Conservation (phyloP, 2,888 invertebrate species). For the Cancer borealis region DNA sequence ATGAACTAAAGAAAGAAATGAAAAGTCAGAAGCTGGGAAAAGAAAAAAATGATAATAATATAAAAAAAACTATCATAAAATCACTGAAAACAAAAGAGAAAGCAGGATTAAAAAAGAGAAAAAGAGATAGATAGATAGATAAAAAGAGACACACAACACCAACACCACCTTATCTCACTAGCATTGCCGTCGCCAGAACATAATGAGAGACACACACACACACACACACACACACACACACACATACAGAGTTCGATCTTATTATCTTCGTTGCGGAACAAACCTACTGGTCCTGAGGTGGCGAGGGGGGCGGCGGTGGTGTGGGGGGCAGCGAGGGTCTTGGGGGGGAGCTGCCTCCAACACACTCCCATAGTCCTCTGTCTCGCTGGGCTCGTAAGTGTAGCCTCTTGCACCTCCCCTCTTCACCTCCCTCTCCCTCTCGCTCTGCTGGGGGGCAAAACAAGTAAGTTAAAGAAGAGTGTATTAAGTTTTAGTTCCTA, state of each 20-base stretch:
- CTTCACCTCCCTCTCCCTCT: conserved; percentile 41
- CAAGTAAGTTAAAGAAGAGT: too few relatives aligned
- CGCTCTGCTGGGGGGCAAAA: background rate
- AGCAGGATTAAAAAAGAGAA: background rate
- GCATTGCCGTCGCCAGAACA: background rate
- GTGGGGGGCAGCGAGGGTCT: conserved; percentile 51
- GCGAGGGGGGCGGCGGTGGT: conserved; percentile 56
- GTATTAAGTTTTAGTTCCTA: too few relatives aligned
- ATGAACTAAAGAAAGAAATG: background rate
- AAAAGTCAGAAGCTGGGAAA: background rate
- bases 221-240: background rate
- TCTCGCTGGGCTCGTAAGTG: conserved; percentile 64
- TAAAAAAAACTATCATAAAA: background rate
- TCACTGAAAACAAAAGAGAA: background rate
- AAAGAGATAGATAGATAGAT: background rate
- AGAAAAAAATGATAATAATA: background rate
- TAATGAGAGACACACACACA: background rate
- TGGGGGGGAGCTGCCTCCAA: background rate
- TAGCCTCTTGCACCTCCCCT: conserved; percentile 36
- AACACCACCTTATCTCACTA: background rate
- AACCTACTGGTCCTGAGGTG: conserved; percentile 71
- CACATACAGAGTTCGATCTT: background rate
- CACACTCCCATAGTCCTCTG: conserved; percentile 64
- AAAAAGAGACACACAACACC: background rate
- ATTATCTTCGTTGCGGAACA: conserved; percentile 34